Percentiles rank a stretch among this genome's conserved stretches.
These are phyloP conservation scores for Porites australiensis DNA, from an alignment of 64 coral and sea anemone species.

Conservation along the genomic window DNA sequence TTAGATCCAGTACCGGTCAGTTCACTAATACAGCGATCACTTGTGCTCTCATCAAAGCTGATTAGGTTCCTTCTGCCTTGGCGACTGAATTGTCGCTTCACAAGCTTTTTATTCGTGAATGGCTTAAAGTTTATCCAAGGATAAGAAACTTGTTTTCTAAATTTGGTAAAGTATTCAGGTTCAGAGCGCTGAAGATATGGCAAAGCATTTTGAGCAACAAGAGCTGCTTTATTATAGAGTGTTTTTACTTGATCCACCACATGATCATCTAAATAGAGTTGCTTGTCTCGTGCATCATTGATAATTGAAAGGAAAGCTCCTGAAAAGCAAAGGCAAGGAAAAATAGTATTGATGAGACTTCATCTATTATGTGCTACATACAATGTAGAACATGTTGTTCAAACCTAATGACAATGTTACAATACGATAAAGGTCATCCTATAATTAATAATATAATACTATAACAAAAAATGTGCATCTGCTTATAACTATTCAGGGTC, in stretches of 20 bases:
- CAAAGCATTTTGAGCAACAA: slow-evolving; percentile 61
- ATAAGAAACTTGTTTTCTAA: slow-evolving; percentile 73
- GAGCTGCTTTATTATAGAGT: slow-evolving; percentile 64
- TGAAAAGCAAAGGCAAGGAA: not conserved
- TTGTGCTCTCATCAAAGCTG: slow-evolving; percentile 82
- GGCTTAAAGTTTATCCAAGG: slow-evolving; percentile 91
- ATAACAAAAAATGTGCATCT: no score
- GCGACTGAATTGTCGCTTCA: slow-evolving; percentile 23
- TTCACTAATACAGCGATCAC: slow-evolving; percentile 80
- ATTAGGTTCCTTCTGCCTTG: slow-evolving; percentile 63
- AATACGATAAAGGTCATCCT: no score
- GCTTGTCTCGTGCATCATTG: slow-evolving; percentile 52
- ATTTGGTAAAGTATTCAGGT: slow-evolving; percentile 72
- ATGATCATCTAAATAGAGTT: slow-evolving; percentile 40
- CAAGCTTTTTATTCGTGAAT: slow-evolving; percentile 69
- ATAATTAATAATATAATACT: no score
- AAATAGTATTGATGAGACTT: not conserved
- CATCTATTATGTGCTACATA: no score
- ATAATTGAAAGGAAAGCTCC: slow-evolving; percentile 76
- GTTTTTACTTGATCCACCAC: slow-evolving; percentile 16
- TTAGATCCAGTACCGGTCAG: slow-evolving; percentile 71
- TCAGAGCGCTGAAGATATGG: slow-evolving; percentile 48
- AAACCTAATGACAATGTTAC: no score
- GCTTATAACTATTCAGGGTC: no score
- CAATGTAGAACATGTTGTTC: no score